Base-by-base conservation (phyloP, 2,888 invertebrate genomes). In the Melinaea menophilus region DNA sequence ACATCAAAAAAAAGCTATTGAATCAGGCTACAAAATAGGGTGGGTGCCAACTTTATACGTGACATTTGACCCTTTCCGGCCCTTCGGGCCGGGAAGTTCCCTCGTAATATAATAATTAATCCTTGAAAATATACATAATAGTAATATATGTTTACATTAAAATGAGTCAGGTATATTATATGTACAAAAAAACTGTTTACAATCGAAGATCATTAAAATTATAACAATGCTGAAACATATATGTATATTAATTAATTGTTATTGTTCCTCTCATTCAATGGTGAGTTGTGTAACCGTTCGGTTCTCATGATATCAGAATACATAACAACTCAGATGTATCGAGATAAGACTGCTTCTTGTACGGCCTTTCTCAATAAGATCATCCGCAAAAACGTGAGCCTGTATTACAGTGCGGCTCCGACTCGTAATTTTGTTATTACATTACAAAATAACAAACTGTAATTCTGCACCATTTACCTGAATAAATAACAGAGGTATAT, bases 341-440 rank as follows among this genome's bases (percentile, higher is more conserved):
- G 72, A 79, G 87, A 89, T 87, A 86, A 84, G 82, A 82, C 68
- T 71, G 74, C 74, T 77, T 73, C 75, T 80, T 78, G 75, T 78
- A 78, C 77, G 77, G 78, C 75, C 80, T 88, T 87, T 84, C 87
- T 79, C 81, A 86, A 86, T 83, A 82, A 82, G 80, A 84, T 84
- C 82, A 78, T 79, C 82, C 76, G 80, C 85, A 88, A 88, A 89
- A 89, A 89, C 88, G 87, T 88, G 88, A 86, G 86, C 75, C 72
- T 79, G 80, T 77, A 69, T 74, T 82, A 82, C 76, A 75, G 81
- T 80, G 75, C 58, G 80, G 79, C 78, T 78, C 78, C 73, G 80
- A 79, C 79, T 83, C 79, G 84, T 83, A 84, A 86, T 85, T 78
- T 83, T 78, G 78, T 77, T 82, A 85, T 86, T 85, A 87, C 75